These are phyloP conservation scores for Lepidurus packardi DNA, from an alignment of 1,140 invertebrate genomes.

Conservation along the genomic window DNA sequence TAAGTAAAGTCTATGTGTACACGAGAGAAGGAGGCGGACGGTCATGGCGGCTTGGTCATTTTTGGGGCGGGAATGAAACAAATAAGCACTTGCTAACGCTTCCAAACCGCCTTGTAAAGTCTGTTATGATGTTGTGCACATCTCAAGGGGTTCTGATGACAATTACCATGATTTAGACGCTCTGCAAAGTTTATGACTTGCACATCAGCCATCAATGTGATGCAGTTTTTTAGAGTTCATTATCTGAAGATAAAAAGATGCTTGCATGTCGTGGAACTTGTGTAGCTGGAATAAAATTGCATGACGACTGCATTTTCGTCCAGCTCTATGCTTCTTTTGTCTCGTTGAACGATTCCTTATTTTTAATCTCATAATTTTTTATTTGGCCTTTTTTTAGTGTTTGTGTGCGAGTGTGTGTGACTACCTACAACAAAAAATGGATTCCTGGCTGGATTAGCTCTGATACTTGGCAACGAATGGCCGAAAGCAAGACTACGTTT, in stretches of 20 bases:
- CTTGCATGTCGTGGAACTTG: no score
- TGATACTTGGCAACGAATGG: neutral
- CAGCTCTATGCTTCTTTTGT: neutral
- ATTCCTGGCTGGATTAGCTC: constrained; percentile 1
- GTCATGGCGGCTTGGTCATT: constrained; percentile 8
- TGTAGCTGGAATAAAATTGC: no score
- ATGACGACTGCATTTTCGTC: no score
- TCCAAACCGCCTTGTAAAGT: no score
- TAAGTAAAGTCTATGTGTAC: neutral
- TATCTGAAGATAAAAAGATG: no score
- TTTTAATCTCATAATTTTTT: neutral
- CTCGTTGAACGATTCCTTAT: neutral
- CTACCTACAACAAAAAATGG: constrained; percentile 4
- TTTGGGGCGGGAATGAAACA: constrained; percentile 17
- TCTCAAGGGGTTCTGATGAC: no score
- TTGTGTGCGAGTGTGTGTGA: neutral
- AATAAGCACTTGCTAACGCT: constrained; percentile 2
- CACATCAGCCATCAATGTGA: no score
- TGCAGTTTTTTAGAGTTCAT: no score
- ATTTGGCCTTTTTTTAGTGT: neutral
- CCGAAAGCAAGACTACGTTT: constrained; percentile 14
- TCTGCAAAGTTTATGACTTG: no score
- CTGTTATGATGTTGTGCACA: no score
- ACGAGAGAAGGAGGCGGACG: neutral
- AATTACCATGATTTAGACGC: no score